Evolutionary conservation across 2,113 vertebrate species (phyloP), one percentile per base, ranked within the genome.

Genomic region (Nematolebias whitei): DNA sequence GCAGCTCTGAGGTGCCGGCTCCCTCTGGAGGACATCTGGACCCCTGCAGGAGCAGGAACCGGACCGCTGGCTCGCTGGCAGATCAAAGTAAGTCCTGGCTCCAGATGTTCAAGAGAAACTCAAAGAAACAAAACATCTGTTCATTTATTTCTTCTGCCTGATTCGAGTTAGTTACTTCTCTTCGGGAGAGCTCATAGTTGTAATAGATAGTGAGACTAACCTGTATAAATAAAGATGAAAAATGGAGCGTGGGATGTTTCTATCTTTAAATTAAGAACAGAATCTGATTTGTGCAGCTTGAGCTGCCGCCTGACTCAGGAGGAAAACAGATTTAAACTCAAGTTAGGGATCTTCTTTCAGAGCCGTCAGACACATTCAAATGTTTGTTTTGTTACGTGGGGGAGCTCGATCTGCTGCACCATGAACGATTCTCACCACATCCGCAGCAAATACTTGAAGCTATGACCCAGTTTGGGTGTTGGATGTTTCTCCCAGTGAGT

Each of bases 51-150:
- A 12, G 9, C 45, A 41, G 57, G 85, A 40, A 86, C 93, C 59
- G 88, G 91, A 59, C 88, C 93, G 0, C 76, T 93, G 71, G 83
- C 87, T 29, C 93, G 87, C 49, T 97, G 94, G 94, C 93, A 96
- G 87, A 90, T 97, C 79, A 96, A 96, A 94, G 96, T 98, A 75
- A 84, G 88, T 89, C 19, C 5, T 19, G 0, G 60, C 54, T 63
- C 12, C 26, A 29, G 24, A 9, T 4, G 2, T 43, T 24, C 62
- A n/a, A n/a, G n/a, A n/a, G n/a, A 39, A 40, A 29, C 26, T 40
- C 40, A 57, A 12, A 49, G 44, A n/a, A 51, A 14, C 12, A 20
- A 40, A 38, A 15, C 35, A 39, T 18, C 55, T 23, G 38, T 18
- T n/a, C n/a, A n/a, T 29, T 35, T 35, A 1, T 35, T 6, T 22